phyloP scores from a whole-genome alignment of 2,113 vertebrate genomes.

The Cynoglossus semilaevis region DNA sequence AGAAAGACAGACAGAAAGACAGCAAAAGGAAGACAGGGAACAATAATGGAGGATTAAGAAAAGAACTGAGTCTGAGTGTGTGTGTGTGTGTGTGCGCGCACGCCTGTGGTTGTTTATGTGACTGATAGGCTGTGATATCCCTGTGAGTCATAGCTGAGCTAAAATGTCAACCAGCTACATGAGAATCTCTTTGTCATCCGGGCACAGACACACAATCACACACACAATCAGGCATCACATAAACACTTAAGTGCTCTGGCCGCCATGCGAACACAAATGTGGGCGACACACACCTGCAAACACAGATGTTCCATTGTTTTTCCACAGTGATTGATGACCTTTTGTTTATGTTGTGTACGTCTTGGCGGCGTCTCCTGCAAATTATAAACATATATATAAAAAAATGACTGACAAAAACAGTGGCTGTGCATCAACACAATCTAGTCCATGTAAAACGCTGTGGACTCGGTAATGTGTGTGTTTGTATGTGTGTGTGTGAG shows the following conservation, averaged over 20 bases:
- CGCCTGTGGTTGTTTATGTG: conserved; percentile 54
- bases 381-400: conserved; percentile 1
- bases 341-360: conserved; percentile 57
- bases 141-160: conserved; percentile 74
- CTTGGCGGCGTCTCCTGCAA: conserved; percentile 37
- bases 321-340: conserved; percentile 67
- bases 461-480: conserved; percentile 46
- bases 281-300: conserved; percentile 64
- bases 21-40: conserved; percentile 54
- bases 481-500: conserved; percentile 27
- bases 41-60: conserved; percentile 73
- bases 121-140: conserved; percentile 77
- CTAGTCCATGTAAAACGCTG: conserved; percentile 47
- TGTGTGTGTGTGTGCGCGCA: conserved; percentile 37
- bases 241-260: conserved; percentile 53
- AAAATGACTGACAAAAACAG: conserved; percentile 45
- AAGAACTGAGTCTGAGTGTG: conserved; percentile 37
- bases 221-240: conserved; percentile 42
- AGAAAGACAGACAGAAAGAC: conserved; percentile 58
- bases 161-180: conserved; percentile 77
- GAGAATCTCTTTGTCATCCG: conserved; percentile 71
- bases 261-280: conserved; percentile 37
- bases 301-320: conserved; percentile 72
- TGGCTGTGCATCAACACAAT: conserved; percentile 28
- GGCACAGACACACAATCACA: conserved; percentile 42